These are phyloP conservation scores for Loripinus fragilis DNA, from an alignment of 2,888 invertebrate genomes.

Conservation along the genomic window DNA sequence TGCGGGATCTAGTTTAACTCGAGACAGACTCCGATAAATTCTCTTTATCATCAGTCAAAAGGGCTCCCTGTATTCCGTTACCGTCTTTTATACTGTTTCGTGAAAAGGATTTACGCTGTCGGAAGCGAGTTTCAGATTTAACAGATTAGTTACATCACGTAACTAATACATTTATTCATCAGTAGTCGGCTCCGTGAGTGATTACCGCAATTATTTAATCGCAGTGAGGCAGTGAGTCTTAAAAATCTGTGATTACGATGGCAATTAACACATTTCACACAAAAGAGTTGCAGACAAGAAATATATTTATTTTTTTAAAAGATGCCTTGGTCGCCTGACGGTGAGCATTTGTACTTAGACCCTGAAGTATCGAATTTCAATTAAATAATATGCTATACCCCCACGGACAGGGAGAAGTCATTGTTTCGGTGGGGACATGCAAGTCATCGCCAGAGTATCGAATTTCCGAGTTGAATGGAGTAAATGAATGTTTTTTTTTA, in stretches of 20 bases:
- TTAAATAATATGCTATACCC: no score
- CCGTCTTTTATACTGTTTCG: constrained; percentile 10
- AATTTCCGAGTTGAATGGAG: no score
- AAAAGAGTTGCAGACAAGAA: constrained; percentile 3
- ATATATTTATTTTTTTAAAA: background rate
- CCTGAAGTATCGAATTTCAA: background rate
- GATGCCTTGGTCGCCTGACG: background rate
- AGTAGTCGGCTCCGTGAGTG: constrained; percentile 2
- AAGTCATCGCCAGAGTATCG: no score
- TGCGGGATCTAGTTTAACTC: background rate
- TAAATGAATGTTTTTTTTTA: no score
- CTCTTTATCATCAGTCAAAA: constrained; percentile 16
- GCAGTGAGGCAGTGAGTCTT: background rate
- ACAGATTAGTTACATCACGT: constrained; percentile 10
- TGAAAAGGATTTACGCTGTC: constrained; percentile 22
- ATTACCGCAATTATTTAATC: constrained; percentile 11
- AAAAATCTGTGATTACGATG: background rate
- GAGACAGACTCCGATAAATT: constrained; percentile 7
- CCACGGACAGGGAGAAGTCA: no score
- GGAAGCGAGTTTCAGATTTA: constrained; percentile 19
- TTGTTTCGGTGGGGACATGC: no score
- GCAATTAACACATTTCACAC: constrained; percentile 5
- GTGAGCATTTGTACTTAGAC: background rate
- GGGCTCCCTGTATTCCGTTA: background rate
- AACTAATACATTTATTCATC: constrained; percentile 1